Percentiles rank a stretch among this genome's conserved stretches.
Conservation (phyloP, 2,113 vertebrate genomes). For the Caranx ignobilis region DNA sequence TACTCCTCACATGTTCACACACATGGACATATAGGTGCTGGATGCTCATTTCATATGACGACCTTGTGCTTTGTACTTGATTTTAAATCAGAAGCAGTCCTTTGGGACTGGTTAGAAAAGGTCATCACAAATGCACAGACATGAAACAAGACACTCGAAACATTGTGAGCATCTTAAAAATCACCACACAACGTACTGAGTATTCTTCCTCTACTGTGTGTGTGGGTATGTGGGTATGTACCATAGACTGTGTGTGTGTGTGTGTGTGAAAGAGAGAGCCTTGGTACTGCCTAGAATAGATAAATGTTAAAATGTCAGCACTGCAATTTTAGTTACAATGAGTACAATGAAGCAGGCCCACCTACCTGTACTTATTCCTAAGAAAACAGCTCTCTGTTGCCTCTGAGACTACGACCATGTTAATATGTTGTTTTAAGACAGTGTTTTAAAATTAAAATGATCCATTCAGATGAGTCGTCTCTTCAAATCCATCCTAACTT, state of each 20-base stretch:
- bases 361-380: neutral
- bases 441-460: too few relatives aligned
- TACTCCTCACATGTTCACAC: neutral
- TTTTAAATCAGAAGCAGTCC: neutral
- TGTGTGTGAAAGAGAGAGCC: neutral
- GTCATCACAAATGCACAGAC: constrained; percentile 5
- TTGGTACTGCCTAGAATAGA: neutral
- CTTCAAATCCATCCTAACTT: too few relatives aligned
- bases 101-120: constrained; percentile 14
- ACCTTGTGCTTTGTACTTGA: neutral
- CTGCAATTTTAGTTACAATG: neutral
- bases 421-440: too few relatives aligned
- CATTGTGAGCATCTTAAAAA: constrained; percentile 14
- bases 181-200: constrained; percentile 2
- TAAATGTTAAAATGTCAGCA: neutral
- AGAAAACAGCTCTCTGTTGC: neutral
- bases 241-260: neutral
- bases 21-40: neutral
- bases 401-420: neutral
- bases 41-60: neutral
- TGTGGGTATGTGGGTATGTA: neutral
- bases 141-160: constrained; percentile 2
- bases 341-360: neutral
- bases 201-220: neutral
- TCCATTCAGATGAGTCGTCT: too few relatives aligned